Percentiles rank a stretch among this genome's conserved stretches.
Evolutionary conservation across 1,140 invertebrate genomes (phyloP).

Genomic region (Drosophila equinoxialis): DNA sequence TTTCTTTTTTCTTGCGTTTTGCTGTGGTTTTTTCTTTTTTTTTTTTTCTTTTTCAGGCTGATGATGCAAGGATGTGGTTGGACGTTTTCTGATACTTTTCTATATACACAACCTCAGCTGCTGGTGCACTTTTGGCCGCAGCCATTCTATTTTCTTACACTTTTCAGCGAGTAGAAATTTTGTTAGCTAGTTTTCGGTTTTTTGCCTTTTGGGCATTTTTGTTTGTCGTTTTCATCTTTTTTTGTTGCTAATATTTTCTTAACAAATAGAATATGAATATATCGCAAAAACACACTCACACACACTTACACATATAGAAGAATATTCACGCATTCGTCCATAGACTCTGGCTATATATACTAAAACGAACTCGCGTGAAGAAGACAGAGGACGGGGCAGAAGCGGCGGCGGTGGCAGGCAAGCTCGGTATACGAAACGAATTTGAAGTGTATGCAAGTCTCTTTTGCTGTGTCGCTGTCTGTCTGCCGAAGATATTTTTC

Average conservation of each 20-base stretch:
- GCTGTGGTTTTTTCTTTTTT: conserved; percentile 62
- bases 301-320: conserved; percentile 80
- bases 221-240: conserved; percentile 14
- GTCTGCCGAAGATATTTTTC: conserved; percentile 57
- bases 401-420: conserved; percentile 25
- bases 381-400: conserved; percentile 46
- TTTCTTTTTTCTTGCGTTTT: conserved; percentile 46
- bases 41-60: conserved; percentile 34
- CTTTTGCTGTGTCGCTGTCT: conserved; percentile 31
- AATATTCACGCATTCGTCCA: conserved; percentile 80
- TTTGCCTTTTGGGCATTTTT: conserved; percentile 34
- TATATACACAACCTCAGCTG: conserved; percentile 51
- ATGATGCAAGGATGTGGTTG: conserved; percentile 72
- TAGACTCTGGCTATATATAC: conserved; percentile 74
- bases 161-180: conserved; percentile 43
- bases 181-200: conserved; percentile 45
- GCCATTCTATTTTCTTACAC: conserved; percentile 42
- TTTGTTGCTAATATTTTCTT: conserved; percentile 45
- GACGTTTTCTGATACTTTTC: conserved; percentile 58
- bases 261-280: conserved; percentile 35
- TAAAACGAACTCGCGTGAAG: conserved; percentile 75
- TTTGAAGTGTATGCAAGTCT: conserved; percentile 69
- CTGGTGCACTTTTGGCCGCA: conserved; percentile 38
- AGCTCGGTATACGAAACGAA: conserved; percentile 70
- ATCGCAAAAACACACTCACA: conserved; percentile 54